Conservation (phyloP, 2,888 invertebrate species). For the Prosapia bicincta region DNA sequence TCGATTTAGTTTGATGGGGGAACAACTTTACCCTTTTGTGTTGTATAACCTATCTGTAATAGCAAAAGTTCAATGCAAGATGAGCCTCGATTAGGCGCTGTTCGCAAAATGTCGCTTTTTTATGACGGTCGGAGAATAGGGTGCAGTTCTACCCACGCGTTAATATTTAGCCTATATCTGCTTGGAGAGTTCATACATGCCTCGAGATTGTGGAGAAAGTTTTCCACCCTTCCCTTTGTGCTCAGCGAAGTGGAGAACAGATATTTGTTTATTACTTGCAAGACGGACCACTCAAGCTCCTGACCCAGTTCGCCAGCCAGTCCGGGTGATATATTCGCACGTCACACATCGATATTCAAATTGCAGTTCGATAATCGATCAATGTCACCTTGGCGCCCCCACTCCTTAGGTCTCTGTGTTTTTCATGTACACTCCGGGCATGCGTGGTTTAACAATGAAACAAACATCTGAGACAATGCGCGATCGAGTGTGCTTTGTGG, state of each 20-base stretch:
- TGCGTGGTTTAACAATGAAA: neutral
- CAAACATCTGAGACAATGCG: too few species aligned
- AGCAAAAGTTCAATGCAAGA: neutral
- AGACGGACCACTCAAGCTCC: neutral
- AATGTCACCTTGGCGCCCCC: slow-evolving; percentile 7
- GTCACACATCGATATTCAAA: slow-evolving; percentile 24
- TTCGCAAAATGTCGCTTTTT: too few species aligned
- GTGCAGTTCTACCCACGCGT: too few species aligned
- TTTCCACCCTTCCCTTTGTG: too few species aligned
- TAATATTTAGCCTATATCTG: too few species aligned
- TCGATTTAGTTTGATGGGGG: neutral
- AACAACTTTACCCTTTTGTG: neutral
- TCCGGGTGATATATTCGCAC: slow-evolving; percentile 13
- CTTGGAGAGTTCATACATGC: too few species aligned
- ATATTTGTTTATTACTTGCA: too few species aligned
- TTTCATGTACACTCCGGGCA: neutral
- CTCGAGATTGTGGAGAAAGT: too few species aligned
- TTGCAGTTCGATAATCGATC: slow-evolving; percentile 20
- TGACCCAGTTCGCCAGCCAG: slow-evolving; percentile 25
- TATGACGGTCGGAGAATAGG: too few species aligned
- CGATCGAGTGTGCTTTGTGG: too few species aligned
- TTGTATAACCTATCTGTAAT: neutral
- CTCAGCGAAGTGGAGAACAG: too few species aligned
- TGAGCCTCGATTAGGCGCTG: too few species aligned
- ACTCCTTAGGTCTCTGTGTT: neutral